phyloP scores from a whole-genome alignment of 2,797 vertebrate genomes.

The Trematomus bernacchii region DNA sequence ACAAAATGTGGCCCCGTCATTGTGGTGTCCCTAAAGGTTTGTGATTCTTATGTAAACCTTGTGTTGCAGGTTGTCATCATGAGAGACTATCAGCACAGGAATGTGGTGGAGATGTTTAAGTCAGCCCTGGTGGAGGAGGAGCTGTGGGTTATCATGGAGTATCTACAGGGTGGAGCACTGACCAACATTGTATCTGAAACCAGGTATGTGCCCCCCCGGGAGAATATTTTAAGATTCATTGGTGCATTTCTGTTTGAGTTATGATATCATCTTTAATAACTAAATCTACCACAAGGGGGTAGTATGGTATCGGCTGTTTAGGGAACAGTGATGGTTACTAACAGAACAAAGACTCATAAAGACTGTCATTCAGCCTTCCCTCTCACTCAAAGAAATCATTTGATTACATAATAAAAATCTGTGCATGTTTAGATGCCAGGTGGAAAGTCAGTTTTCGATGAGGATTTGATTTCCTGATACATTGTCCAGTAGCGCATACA shows the following conservation, averaged over 20 bases:
- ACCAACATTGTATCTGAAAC: constrained; percentile 99
- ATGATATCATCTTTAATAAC: constrained; percentile 54
- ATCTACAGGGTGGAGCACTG: constrained; percentile 97
- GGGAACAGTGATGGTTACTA: constrained; percentile 16
- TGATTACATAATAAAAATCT: constrained; percentile 48
- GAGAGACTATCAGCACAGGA: constrained; percentile 98
- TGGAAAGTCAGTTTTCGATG: constrained; percentile 28
- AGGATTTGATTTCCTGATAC: constrained; percentile 38
- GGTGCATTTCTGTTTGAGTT: constrained; percentile 23
- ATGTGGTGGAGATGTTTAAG: constrained; percentile 99
- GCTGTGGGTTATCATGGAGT: constrained; percentile 99
- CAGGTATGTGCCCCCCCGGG: constrained; percentile 84
- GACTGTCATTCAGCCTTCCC: constrained; percentile 8
- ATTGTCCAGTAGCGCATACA: constrained; percentile 16
- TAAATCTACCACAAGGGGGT: constrained; percentile 79
- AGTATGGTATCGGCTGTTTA: constrained; percentile 68
- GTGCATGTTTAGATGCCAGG: constrained; percentile 41
- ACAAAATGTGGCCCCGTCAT: neutral
- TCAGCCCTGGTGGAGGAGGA: constrained; percentile 98
- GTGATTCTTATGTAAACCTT: neutral
- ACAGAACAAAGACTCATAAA: constrained; percentile 22
- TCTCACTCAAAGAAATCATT: constrained; percentile 26
- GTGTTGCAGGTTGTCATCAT: constrained; percentile 95
- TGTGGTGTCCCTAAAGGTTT: neutral
- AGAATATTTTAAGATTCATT: neutral